A percentile compares a stretch with the other conserved stretches of the same genome.
phyloP scores from a whole-genome alignment of 2,113 vertebrate species.

The Panurus biarmicus region DNA sequence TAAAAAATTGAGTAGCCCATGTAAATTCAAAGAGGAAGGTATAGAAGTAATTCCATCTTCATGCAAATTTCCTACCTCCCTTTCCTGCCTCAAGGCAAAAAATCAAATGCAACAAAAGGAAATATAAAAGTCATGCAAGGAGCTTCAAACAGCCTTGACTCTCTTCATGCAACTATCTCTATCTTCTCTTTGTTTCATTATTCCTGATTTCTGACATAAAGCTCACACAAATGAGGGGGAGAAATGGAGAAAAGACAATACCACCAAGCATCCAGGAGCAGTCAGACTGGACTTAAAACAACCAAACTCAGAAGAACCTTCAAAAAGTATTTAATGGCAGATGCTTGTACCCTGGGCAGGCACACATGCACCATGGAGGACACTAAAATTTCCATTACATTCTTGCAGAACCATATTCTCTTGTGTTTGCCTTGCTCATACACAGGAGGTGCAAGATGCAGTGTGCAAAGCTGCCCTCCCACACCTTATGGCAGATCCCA shows the following conservation, averaged over 20 bases:
- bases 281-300: not conserved
- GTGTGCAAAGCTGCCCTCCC: not conserved
- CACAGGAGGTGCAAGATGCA: not conserved
- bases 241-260: not conserved
- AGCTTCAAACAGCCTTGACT: not conserved
- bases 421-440: not conserved
- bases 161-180: not conserved
- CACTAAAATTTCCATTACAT: not conserved
- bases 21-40: constrained; percentile 36
- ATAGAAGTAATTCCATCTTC: constrained; percentile 30
- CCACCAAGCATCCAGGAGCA: not conserved
- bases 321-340: not conserved
- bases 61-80: constrained; percentile 2
- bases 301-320: not conserved
- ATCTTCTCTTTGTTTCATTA: not conserved
- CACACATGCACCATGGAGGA: not conserved
- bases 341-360: fast-evolving
- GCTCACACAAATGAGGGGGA: not conserved
- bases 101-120: not conserved
- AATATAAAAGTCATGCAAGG: not conserved
- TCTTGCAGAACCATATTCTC: not conserved
- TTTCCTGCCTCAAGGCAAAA: not conserved
- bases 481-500: not conserved
- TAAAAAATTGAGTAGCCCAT: constrained; percentile 6
- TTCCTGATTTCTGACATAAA: not conserved